A percentile compares a stretch with the other conserved stretches of the same genome.
These are phyloP conservation scores for Petrocephalus microphthalmus DNA, from an alignment of 2,113 vertebrate genomes.

Conservation along the genomic window DNA sequence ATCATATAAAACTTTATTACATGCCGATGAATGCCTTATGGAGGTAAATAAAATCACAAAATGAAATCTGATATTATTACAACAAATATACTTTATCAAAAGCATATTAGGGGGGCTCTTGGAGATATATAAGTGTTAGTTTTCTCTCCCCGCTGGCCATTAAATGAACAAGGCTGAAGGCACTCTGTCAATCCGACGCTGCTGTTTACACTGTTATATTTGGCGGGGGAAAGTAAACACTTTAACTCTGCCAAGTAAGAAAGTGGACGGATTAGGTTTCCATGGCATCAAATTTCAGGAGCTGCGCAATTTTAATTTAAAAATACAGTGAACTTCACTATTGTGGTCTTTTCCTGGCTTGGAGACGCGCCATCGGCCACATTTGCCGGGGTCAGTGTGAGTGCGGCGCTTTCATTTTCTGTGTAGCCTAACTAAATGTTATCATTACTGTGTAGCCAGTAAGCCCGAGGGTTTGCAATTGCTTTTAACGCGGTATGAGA, in stretches of 20 bases:
- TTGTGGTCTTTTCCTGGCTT: slow-evolving; percentile 36
- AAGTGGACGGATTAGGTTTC: slow-evolving; percentile 60
- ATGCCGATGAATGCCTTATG: slow-evolving; percentile 18
- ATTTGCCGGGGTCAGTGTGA: background rate
- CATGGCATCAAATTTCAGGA: slow-evolving; percentile 62
- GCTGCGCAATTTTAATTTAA: slow-evolving; percentile 58
- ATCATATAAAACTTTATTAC: slow-evolving; percentile 34
- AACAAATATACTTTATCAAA: slow-evolving; percentile 32
- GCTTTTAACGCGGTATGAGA: background rate
- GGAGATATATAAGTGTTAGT: slow-evolving; percentile 21
- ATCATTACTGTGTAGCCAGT: background rate
- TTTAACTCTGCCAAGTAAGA: slow-evolving; percentile 54
- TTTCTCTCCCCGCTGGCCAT: slow-evolving; percentile 40
- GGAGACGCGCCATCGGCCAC: slow-evolving; percentile 10
- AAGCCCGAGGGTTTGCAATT: background rate
- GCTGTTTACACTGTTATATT: slow-evolving; percentile 64
- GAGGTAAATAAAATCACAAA: slow-evolving; percentile 4
- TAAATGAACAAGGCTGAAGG: slow-evolving; percentile 46
- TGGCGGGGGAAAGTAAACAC: slow-evolving; percentile 65
- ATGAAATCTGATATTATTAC: slow-evolving; percentile 27
- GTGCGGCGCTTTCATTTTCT: background rate
- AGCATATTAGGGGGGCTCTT: slow-evolving; percentile 30
- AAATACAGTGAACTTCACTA: slow-evolving; percentile 54
- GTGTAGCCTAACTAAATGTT: background rate
- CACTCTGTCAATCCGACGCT: slow-evolving; percentile 47